Percentiles rank a stretch among this genome's conserved stretches.
phyloP scores from a whole-genome alignment of 1,140 invertebrate genomes.

The Drosophila lacertosa region DNA sequence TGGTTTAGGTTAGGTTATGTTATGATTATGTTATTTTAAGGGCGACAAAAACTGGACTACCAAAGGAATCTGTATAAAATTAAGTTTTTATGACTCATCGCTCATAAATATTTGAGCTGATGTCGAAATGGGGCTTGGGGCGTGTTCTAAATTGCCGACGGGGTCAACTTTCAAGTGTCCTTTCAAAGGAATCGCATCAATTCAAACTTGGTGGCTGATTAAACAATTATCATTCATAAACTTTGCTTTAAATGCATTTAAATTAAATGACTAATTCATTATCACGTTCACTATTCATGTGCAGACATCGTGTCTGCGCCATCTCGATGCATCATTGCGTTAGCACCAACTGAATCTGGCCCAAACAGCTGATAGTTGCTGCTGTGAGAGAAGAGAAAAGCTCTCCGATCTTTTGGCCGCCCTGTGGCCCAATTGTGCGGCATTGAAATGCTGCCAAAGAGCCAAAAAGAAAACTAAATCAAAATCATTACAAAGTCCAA shows the following conservation, averaged over 20 bases:
- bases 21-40: conserved; percentile 30
- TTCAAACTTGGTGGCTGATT: too few species aligned
- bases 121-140: background rate
- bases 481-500: conserved; percentile 65
- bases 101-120: conserved; percentile 27
- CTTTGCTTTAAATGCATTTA: background rate
- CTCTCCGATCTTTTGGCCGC: conserved; percentile 4
- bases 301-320: conserved; percentile 61
- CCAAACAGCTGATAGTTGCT: conserved; percentile 1
- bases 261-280: background rate
- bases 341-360: background rate
- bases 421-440: conserved; percentile 39
- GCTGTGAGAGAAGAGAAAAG: background rate
- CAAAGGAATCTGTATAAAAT: conserved; percentile 24
- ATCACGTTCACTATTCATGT: conserved; percentile 53
- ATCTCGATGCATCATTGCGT: conserved; percentile 21
- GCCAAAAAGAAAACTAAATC: conserved; percentile 13
- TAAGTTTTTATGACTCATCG: conserved; percentile 28
- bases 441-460: conserved; percentile 70
- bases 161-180: background rate
- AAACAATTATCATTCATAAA: too few species aligned
- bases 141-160: background rate
- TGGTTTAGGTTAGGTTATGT: conserved; percentile 19
- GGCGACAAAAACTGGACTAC: conserved; percentile 25
- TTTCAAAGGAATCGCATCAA: background rate